Evolutionary conservation across 2,113 vertebrate species (phyloP).

Genomic region (Phasianus colchicus): DNA sequence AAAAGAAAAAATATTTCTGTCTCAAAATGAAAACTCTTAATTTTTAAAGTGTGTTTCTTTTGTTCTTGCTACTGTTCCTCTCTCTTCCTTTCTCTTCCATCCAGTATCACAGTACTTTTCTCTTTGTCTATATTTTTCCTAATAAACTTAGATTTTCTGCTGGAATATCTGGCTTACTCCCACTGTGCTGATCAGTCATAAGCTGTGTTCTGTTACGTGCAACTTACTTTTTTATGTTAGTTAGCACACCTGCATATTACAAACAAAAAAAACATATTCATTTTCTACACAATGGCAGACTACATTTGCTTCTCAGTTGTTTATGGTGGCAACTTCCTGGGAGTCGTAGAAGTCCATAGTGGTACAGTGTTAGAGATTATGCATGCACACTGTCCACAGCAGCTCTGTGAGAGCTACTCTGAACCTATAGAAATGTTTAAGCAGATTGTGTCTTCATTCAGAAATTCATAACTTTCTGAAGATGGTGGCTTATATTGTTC

Average conservation of each 20-base stretch:
- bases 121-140: neutral
- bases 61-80: neutral
- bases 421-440: neutral
- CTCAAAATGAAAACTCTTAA: neutral
- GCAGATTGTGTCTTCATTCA: constrained; percentile 42
- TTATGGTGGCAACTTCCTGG: neutral
- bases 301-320: neutral
- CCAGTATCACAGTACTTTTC: neutral
- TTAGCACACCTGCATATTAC: neutral
- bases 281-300: neutral
- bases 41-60: neutral
- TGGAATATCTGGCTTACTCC: neutral
- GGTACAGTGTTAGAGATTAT: neutral
- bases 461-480: constrained; percentile 64
- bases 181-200: neutral
- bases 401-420: neutral
- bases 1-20: neutral
- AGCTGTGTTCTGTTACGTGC: neutral
- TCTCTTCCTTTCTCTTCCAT: neutral
- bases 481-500: neutral
- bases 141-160: neutral
- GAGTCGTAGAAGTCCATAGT: neutral
- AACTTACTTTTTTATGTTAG: neutral
- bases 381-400: neutral
- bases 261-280: neutral